Percentiles rank a stretch among this genome's conserved stretches.
phyloP scores from a whole-genome alignment of 2,888 invertebrate species.

The Resseliella maxima region DNA sequence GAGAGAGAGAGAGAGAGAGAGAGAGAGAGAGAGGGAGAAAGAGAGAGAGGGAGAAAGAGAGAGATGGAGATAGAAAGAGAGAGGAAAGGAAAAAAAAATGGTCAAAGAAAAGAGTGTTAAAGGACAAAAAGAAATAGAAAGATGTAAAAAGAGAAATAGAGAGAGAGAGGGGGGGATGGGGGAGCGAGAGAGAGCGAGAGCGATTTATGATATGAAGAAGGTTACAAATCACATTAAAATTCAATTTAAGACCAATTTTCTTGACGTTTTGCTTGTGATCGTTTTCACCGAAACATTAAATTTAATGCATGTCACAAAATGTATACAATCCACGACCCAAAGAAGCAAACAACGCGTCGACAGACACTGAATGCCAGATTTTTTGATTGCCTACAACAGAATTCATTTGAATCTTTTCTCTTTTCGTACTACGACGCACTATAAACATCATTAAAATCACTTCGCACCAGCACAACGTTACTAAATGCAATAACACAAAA shows the following conservation, averaged over 20 bases:
- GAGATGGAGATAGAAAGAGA: too few relatives aligned
- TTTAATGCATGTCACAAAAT: conserved; percentile 51
- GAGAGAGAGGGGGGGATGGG: too few relatives aligned
- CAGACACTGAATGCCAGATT: neutral
- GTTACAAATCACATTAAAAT: conserved; percentile 50
- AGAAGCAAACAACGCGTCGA: conserved; percentile 44
- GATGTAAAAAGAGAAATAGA: too few relatives aligned
- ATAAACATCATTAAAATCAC: conserved; percentile 44
- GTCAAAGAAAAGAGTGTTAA: too few relatives aligned
- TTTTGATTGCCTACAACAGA: neutral
- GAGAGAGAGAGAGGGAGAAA: too few relatives aligned
- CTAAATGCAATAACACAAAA: neutral
- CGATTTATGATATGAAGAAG: neutral
- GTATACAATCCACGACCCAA: neutral
- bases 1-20: neutral
- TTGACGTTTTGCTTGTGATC: neutral
- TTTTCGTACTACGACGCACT: neutral
- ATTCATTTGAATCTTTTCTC: neutral
- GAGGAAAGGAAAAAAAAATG: too few relatives aligned
- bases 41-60: too few relatives aligned
- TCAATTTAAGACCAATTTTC: conserved; percentile 40
- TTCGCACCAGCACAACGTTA: neutral
- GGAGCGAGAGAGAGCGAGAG: neutral
- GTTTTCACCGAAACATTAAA: conserved; percentile 16
- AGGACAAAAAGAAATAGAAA: neutral